Conservation (phyloP, 2,888 invertebrate genomes). For the Rosalia funebris region DNA sequence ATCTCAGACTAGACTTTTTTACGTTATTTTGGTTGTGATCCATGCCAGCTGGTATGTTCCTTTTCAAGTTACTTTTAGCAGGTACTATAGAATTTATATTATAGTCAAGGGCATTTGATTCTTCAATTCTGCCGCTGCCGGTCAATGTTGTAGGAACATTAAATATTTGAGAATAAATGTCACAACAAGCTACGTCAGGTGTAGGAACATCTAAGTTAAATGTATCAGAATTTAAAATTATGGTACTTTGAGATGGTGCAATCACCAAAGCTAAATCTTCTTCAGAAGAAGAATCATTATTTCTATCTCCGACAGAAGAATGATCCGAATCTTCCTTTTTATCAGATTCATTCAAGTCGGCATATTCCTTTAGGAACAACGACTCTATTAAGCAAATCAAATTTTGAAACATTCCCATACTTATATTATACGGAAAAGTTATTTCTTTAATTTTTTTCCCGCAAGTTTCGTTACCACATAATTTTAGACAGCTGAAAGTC, state of each 20-base stretch:
- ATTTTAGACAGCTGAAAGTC: not conserved
- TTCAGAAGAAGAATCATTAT: no score
- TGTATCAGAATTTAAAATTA: no score
- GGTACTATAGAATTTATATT: not conserved
- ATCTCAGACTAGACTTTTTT: not conserved
- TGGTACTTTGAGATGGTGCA: no score
- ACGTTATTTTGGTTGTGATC: not conserved
- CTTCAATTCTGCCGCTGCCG: no score
- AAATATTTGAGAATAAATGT: no score
- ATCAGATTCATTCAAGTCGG: not conserved
- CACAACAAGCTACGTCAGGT: no score
- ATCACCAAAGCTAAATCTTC: no score
- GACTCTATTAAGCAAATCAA: not conserved
- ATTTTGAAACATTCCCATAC: not conserved
- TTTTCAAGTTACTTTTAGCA: slow-evolving; percentile 7
- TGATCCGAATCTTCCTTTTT: not conserved
- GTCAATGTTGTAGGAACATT: no score
- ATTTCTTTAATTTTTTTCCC: not conserved
- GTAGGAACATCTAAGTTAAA: no score
- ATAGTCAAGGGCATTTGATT: no score
- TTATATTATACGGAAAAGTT: not conserved
- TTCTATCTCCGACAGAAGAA: not conserved
- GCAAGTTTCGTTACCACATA: not conserved
- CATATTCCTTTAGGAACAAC: not conserved
- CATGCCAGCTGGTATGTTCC: not conserved